A percentile compares a stretch with the other conserved stretches of the same genome.
These are phyloP conservation scores for Diabrotica virgifera DNA, from an alignment of 1,140 invertebrate species.

Conservation along the genomic window DNA sequence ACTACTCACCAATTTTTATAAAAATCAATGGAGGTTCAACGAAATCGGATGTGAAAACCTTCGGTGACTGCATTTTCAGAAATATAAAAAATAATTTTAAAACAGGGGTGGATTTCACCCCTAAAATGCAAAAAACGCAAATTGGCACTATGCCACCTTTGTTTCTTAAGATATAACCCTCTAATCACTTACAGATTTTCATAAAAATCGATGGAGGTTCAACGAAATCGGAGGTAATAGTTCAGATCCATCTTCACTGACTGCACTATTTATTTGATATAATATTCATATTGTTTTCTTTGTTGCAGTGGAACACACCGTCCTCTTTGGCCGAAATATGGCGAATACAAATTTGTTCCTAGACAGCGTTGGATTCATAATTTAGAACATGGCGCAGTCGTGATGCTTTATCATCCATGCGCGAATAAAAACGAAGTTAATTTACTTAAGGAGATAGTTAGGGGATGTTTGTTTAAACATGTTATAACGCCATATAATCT, in stretches of 20 bases:
- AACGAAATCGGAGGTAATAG: too few species aligned
- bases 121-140: too few species aligned
- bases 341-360: conserved; percentile 79
- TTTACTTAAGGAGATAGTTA: conserved; percentile 62
- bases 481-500: conserved; percentile 74
- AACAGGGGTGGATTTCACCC: too few species aligned
- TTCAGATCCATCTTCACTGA: conserved; percentile 6
- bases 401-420: conserved; percentile 88
- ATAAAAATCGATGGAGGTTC: too few species aligned
- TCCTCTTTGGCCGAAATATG: conserved; percentile 78
- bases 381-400: conserved; percentile 81
- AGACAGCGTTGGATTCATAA: conserved; percentile 81
- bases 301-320: conserved; percentile 70
- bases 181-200: too few species aligned
- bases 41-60: too few species aligned
- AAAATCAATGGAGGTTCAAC: too few species aligned
- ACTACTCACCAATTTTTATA: too few species aligned
- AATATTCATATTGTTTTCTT: background rate
- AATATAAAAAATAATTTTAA: too few species aligned
- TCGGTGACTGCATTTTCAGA: too few species aligned
- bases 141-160: too few species aligned
- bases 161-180: too few species aligned
- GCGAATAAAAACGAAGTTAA: conserved; percentile 66
- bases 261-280: conserved; percentile 10
- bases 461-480: conserved; percentile 71